phyloP scores from a whole-genome alignment of 2,888 invertebrate species.

The Drosophila koepferae region DNA sequence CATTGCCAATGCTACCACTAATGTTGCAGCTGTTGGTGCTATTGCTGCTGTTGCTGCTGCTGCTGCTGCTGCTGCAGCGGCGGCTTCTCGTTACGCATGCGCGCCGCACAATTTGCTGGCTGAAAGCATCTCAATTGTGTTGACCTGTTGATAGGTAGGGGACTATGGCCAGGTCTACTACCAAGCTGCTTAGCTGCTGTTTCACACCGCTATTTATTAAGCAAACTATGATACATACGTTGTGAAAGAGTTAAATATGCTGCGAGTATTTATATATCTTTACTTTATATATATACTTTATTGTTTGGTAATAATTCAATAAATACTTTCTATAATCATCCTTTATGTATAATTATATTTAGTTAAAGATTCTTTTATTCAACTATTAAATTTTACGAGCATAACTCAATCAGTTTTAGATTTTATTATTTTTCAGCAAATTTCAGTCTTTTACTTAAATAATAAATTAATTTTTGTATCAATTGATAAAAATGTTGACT shows the following conservation, averaged over 20 bases:
- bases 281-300: too few relatives aligned
- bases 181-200: conserved; percentile 1
- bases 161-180: not conserved
- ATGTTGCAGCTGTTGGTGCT: conserved; percentile 18
- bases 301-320: too few relatives aligned
- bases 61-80: conserved; percentile 19
- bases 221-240: conserved; percentile 11
- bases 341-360: too few relatives aligned
- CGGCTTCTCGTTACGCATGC: conserved; percentile 72
- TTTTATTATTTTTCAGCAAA: too few relatives aligned
- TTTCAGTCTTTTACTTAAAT: too few relatives aligned
- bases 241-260: conserved; percentile 16
- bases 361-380: too few relatives aligned
- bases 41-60: too few relatives aligned
- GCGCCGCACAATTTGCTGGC: conserved; percentile 72
- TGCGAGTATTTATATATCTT: not conserved
- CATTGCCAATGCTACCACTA: conserved; percentile 34
- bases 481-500: too few relatives aligned
- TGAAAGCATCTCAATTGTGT: conserved; percentile 71
- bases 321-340: too few relatives aligned
- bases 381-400: too few relatives aligned
- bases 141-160: conserved; percentile 47
- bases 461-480: too few relatives aligned
- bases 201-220: conserved; percentile 24
- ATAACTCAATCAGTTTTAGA: too few relatives aligned